A percentile compares a stretch with the other conserved stretches of the same genome.
Conservation (phyloP, 1,140 invertebrate genomes). For the Drosophila pruinosa region DNA sequence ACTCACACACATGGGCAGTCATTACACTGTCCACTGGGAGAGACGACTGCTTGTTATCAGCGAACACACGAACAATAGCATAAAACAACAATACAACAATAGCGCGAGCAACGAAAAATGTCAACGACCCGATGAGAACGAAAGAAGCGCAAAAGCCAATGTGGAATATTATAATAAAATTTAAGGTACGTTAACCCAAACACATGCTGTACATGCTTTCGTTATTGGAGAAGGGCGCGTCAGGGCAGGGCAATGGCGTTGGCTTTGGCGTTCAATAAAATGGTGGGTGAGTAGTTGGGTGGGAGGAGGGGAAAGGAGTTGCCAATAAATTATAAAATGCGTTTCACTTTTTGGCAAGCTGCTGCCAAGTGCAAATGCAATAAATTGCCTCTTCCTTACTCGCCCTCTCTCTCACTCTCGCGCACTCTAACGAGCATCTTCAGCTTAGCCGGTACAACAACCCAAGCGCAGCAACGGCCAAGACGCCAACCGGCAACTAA, state of each 20-base stretch:
- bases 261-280: not conserved
- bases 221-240: constrained; percentile 29
- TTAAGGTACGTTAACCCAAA: constrained; percentile 78
- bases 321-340: constrained; percentile 7
- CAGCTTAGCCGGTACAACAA: constrained; percentile 50
- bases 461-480: constrained; percentile 41
- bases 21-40: constrained; percentile 19
- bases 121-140: constrained; percentile 67
- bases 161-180: constrained; percentile 75
- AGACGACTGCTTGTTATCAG: constrained; percentile 31
- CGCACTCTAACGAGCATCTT: constrained; percentile 31
- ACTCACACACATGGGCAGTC: not conserved
- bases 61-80: constrained; percentile 52
- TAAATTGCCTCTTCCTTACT: constrained; percentile 3
- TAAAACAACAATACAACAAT: constrained; percentile 53
- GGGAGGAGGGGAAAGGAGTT: not conserved
- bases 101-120: constrained; percentile 61
- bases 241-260: constrained; percentile 5
- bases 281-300: not conserved
- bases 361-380: constrained; percentile 5
- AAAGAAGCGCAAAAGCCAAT: constrained; percentile 42
- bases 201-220: constrained; percentile 18
- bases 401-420: not conserved
- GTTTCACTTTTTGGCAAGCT: constrained; percentile 35
- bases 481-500: constrained; percentile 37